A percentile compares a stretch with the other conserved stretches of the same genome.
Conservation (phyloP, 2,888 invertebrate species). For the Ethmia dodecea region DNA sequence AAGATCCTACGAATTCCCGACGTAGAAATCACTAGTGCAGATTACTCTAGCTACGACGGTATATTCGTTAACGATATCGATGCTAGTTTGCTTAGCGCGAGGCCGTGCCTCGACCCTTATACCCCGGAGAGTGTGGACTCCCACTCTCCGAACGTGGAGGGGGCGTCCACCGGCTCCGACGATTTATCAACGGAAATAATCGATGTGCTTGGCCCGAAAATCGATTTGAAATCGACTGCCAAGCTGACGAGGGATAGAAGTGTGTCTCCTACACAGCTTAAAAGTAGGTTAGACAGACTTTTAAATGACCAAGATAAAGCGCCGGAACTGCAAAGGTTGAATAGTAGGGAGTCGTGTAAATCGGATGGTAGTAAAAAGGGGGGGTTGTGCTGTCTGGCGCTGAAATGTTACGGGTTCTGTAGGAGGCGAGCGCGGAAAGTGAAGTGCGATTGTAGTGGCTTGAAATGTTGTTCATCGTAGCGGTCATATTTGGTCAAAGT, state of each 20-base stretch:
- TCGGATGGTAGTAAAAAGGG: constrained; percentile 49
- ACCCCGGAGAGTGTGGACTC: constrained; percentile 91
- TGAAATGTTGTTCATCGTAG: constrained; percentile 43
- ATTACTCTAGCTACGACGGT: constrained; percentile 51
- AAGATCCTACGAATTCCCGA: constrained; percentile 50
- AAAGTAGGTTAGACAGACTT: constrained; percentile 75
- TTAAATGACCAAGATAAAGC: constrained; percentile 39
- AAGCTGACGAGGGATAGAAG: constrained; percentile 52
- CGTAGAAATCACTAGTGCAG: constrained; percentile 73
- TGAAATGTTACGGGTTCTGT: constrained; percentile 67
- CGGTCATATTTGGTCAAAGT: neutral
- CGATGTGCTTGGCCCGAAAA: constrained; percentile 35
- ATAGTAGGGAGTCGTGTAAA: constrained; percentile 59
- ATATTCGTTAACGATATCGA: constrained; percentile 77
- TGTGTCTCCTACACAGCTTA: constrained; percentile 81
- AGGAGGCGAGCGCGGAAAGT: constrained; percentile 49
- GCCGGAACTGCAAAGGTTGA: constrained; percentile 47
- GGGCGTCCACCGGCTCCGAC: constrained; percentile 40
- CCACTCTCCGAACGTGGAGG: constrained; percentile 80
- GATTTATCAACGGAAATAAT: constrained; percentile 41
- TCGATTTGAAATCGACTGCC: constrained; percentile 33
- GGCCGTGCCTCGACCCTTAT: constrained; percentile 81
- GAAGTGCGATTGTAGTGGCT: constrained; percentile 48
- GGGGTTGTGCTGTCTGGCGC: constrained; percentile 56
- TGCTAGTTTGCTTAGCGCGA: constrained; percentile 56